Evolutionary conservation across 2,888 invertebrate species (phyloP), one percentile per base, ranked within the genome.

Genomic region (Cantharis rustica): DNA sequence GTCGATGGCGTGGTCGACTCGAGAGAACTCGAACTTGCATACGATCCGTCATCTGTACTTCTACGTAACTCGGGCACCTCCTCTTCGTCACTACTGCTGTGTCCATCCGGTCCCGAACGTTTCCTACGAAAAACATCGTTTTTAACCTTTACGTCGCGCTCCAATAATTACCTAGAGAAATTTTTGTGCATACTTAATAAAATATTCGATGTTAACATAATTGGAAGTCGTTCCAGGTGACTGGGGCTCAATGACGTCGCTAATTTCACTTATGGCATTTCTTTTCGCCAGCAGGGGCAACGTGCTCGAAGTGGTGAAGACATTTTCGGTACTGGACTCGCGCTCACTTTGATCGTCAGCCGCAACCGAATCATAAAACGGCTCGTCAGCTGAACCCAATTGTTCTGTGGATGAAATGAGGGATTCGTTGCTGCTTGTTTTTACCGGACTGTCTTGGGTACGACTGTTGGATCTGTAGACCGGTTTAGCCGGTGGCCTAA

Each of bases 181-280:
- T n/a, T 27, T 26, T 76, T 13, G 17, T 78, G 90, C 93, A 90
- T 87, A 95, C 95, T 94, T 93, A 88, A 96, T 93, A 84, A 96
- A 96, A 88, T 96, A 96, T 88, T 96, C 96, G 89, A 96, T 96
- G 89, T 96, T 96, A 88, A 96, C 96, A 89, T 96, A 96, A 89
- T 96, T 96, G 80, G 95, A 95, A 81, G 94, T 93, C 83, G 91
- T 91, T 84, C 94, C 93, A 72, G 95, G 95, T 47, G 95, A 95
- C 88, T 95, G 95, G 20, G 94, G 94, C 80, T 93, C 93, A 87
- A 88, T 72, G 87, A 86, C 47, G 23, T 78, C 78, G 16, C 75
- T 66, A 20, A 75, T 71, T 68, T 75, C 75, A 61, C 71, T 75
- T 73, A 75, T 71, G 82, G 89, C 88, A 77, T 84, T 86, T 79